A percentile compares a stretch with the other conserved stretches of the same genome.
These are phyloP conservation scores for Hydrochoerus hydrochaeris DNA, from an alignment of 2,113 vertebrate genomes.

Conservation along the genomic window DNA sequence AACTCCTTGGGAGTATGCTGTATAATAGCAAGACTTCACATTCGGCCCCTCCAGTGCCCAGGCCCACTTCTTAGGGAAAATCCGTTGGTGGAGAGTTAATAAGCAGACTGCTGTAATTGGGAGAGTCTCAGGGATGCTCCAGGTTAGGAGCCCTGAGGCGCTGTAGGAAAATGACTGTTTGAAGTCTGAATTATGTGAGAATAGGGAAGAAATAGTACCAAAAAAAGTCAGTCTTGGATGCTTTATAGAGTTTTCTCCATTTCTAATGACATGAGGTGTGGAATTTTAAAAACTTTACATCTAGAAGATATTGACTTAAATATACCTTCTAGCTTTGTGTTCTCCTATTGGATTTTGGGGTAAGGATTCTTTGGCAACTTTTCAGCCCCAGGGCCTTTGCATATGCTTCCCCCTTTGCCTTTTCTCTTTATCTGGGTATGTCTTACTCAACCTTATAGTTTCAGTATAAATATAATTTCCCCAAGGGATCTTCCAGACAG, in stretches of 20 bases:
- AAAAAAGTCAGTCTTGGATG: neutral
- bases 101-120: neutral
- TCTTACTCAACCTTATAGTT: neutral
- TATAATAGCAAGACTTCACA: neutral
- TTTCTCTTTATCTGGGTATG: neutral
- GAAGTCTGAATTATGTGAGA: conserved; percentile 69
- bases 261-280: conserved; percentile 61
- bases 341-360: neutral
- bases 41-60: rapidly evolving
- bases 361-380: too few species aligned
- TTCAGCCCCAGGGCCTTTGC: conserved; percentile 34
- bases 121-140: conserved; percentile 10
- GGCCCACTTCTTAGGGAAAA: neutral
- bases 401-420: rapidly evolving
- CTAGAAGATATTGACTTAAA: conserved; percentile 1
- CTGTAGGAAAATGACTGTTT: conserved; percentile 41
- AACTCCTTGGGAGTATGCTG: rapidly evolving
- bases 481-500: neutral
- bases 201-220: conserved; percentile 18
- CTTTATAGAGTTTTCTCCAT: conserved; percentile 53
- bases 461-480: neutral
- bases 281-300: conserved; percentile 44
- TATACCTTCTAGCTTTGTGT: neutral
- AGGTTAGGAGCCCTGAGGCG: neutral
- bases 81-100: neutral